Evolutionary conservation across 2,113 vertebrate genomes (phyloP), one percentile per base, ranked within the genome.

Genomic region (Pachyramphus minor): DNA sequence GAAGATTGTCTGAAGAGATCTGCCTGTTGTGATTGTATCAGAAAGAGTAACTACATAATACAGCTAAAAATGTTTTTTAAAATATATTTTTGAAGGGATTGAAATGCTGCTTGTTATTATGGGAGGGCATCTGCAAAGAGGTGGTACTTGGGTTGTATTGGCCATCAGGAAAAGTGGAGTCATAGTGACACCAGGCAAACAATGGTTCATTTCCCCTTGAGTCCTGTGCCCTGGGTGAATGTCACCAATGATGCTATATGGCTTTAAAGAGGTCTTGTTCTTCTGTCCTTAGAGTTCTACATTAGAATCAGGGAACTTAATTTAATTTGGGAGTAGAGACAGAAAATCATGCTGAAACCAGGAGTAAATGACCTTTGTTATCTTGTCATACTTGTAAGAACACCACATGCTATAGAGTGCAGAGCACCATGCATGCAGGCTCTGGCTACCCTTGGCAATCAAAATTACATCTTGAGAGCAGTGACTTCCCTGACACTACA

Each of bases 381-480:
- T 19, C n/a, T 50, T 79, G 28, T 13, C 9, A 2, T 44, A 16
- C 35, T 44, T 64, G 4, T 9, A 69, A 80, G 44, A 52, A 72
- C 13, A 45, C 9, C 2, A 5, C 0, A 1, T 7, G 6, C 14
- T 39, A 14, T 11, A 41, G 8, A 44, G 18, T 0, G 0, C 20
- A 44, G 53, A 28, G 3, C 1, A 3, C 24, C 19, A 27, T 16
- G 5, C 21, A 41, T 39, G 35, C 62, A 63, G 17, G 11, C 13
- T n/a, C 45, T 88, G 64, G 23, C 12, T 75, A 7, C 25, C 10
- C 31, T 47, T 42, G 53, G 14, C 20, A 77, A 14, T 18, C 41
- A 42, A n/a, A 74, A 53, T 22, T 25, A 15, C 52, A 52, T 19
- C 11, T 1, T 0, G 2, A 45, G 16, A 76, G 17, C n/a, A 63